Base-by-base conservation (phyloP, 1,140 invertebrate species). In the Panulirus ornatus region DNA sequence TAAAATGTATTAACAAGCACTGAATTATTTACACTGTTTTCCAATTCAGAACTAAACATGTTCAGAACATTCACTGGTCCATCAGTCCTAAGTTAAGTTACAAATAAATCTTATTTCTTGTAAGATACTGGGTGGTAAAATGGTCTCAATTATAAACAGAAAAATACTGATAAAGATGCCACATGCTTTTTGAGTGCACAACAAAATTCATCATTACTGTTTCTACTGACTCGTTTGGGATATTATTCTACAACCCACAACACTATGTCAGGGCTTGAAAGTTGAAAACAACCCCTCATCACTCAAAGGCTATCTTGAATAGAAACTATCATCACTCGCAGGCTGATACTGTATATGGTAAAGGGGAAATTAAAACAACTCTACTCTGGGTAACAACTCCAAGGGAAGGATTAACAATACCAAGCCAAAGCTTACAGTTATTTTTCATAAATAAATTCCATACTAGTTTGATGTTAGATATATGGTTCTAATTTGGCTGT, bases 191-290 rank as follows among this genome's bases (percentile, higher is more conserved):
- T 36, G 34, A 36, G 38, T 36, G 78, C 78, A 81, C 51, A 44
- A 16, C 34, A 73, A 34, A 75, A 34, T 54, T 36, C 58, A 16
- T 58, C 14, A 6, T 51, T 40, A 9, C n/a, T 51, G n/a, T 44
- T 38, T 44, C 76, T 54, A 79, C 42, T 51, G 40, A 76, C 11
- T 79, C 36, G 5, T 79, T 51, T 14, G 51, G 44, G 27, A 51
- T 51, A 34, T 79, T 79, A 51, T 42, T 79, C 44, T 79, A 51
- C 44, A 54, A 22, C n/a, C 42, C 76, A 51, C 27, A 44, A 79
- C 27, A 79, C 42, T 40, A 27, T 54, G 47, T 22, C n/a, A 58
- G 58, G 47, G 58, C 42, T 54, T 81, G 36, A 81, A 81, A 27
- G 47, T 36, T 81, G 58, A 51, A 5, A 34, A 19, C 3, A n/a